These are phyloP conservation scores for Odontocolon sp. DNA, from an alignment of 2,888 invertebrate genomes.

Conservation along the genomic window DNA sequence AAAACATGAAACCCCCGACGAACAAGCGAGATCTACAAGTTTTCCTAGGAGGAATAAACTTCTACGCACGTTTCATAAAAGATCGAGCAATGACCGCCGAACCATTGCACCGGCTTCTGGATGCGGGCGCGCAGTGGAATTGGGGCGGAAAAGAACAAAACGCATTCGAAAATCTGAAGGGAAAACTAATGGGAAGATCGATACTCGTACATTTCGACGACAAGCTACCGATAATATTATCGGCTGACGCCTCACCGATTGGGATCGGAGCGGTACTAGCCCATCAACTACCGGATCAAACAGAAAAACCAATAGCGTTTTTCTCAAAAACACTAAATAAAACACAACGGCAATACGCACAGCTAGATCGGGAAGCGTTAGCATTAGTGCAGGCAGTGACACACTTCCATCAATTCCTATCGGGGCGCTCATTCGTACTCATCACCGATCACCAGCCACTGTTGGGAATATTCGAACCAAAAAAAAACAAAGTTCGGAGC, in stretches of 20 bases:
- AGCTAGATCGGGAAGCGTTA: conserved; percentile 34
- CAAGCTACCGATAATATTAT: conserved; percentile 26
- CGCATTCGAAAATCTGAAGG: conserved; percentile 35
- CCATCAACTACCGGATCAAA: background rate
- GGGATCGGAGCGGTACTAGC: conserved; percentile 35
- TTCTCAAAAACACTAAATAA: conserved; percentile 34
- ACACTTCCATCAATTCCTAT: conserved; percentile 40
- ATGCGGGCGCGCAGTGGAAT: conserved; percentile 13
- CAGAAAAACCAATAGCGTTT: conserved; percentile 22
- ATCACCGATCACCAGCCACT: conserved; percentile 43
- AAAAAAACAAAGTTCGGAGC: background rate
- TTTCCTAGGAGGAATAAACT: conserved; percentile 39
- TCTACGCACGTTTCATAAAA: conserved; percentile 32
- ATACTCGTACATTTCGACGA: conserved; percentile 24
- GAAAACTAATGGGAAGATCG: conserved; percentile 10
- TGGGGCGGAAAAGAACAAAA: conserved; percentile 32
- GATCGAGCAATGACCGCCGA: conserved; percentile 20
- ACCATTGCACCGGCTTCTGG: conserved; percentile 30
- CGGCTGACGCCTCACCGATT: conserved; percentile 30
- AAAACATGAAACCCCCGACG: conserved; percentile 18
- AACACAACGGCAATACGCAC: conserved; percentile 39
- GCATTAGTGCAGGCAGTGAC: conserved; percentile 27
- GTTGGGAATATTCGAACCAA: conserved; percentile 37
- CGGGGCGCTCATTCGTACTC: conserved; percentile 36
- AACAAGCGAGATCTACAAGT: conserved; percentile 18